Evolutionary conservation across 2,888 invertebrate genomes (phyloP).

Genomic region (Drosophila rubida): DNA sequence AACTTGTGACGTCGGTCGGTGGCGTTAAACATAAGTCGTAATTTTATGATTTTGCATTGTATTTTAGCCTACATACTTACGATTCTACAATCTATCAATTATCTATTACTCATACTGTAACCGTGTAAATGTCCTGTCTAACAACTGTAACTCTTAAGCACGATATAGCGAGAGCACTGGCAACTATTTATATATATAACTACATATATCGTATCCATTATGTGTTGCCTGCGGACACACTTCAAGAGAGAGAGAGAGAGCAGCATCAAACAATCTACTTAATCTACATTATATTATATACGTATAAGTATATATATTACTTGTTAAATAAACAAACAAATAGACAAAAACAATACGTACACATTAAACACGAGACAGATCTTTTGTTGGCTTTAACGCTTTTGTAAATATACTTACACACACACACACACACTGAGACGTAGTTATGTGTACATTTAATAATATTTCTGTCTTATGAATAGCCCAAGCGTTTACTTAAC

Average conservation of each 20-base stretch:
- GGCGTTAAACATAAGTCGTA: constrained; percentile 62
- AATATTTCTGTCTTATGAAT: constrained; percentile 36
- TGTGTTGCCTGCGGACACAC: constrained; percentile 30
- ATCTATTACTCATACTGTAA: constrained; percentile 46
- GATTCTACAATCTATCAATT: constrained; percentile 34
- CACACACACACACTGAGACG: neutral
- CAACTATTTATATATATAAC: constrained; percentile 37
- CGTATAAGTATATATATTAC: constrained; percentile 42
- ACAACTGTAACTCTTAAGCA: constrained; percentile 17
- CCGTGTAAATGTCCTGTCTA: constrained; percentile 59
- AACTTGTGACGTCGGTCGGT: constrained; percentile 69
- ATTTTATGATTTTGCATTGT: constrained; percentile 70
- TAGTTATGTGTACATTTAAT: constrained; percentile 17
- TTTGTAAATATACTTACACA: constrained; percentile 70
- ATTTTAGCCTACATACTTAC: constrained; percentile 64
- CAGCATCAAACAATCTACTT: constrained; percentile 58
- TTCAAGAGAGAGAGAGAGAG: constrained; percentile 20
- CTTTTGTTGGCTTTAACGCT: constrained; percentile 70
- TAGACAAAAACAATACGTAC: constrained; percentile 24
- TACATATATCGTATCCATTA: constrained; percentile 31
- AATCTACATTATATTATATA: constrained; percentile 47
- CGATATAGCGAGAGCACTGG: constrained; percentile 21
- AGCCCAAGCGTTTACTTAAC: constrained; percentile 29
- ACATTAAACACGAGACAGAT: constrained; percentile 44
- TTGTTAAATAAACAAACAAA: constrained; percentile 52